These are phyloP conservation scores for Zaprionus nigranus DNA, from an alignment of 1,140 invertebrate species.

Conservation along the genomic window DNA sequence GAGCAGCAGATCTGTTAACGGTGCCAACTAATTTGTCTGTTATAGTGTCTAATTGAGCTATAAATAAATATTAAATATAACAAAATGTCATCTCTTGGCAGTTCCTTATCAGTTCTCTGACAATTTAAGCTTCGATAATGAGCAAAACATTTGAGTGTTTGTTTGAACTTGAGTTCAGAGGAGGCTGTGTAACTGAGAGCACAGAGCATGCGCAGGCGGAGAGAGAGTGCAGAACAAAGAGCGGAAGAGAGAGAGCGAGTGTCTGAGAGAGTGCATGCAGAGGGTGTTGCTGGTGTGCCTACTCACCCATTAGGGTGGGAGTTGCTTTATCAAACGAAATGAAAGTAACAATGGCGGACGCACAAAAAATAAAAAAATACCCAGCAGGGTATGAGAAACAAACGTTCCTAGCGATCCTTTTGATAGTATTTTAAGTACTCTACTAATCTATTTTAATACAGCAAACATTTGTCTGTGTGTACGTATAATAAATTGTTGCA, in stretches of 20 bases:
- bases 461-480: background rate
- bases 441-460: background rate
- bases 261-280: conserved; percentile 26
- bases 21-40: conserved; percentile 46
- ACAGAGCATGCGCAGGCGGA: conserved; percentile 19
- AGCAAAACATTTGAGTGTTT: conserved; percentile 8
- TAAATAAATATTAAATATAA: conserved; percentile 35
- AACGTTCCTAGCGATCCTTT: background rate
- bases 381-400: background rate
- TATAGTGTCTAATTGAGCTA: conserved; percentile 53
- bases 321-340: conserved; percentile 67
- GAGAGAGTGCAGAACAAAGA: conserved; percentile 25
- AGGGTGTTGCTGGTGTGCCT: conserved; percentile 17
- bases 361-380: background rate
- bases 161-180: conserved; percentile 2
- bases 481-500: background rate
- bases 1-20: conserved; percentile 14
- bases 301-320: conserved; percentile 51
- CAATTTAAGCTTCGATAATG: conserved; percentile 18
- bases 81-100: conserved; percentile 5
- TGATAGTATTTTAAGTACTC: background rate
- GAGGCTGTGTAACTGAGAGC: conserved; percentile 15
- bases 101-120: conserved; percentile 40
- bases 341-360: conserved; percentile 72
- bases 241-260: conserved; percentile 34